A percentile compares a stretch with the other conserved stretches of the same genome.
Conservation (phyloP, 2,888 invertebrate species). For the Platerodrilus igneus region DNA sequence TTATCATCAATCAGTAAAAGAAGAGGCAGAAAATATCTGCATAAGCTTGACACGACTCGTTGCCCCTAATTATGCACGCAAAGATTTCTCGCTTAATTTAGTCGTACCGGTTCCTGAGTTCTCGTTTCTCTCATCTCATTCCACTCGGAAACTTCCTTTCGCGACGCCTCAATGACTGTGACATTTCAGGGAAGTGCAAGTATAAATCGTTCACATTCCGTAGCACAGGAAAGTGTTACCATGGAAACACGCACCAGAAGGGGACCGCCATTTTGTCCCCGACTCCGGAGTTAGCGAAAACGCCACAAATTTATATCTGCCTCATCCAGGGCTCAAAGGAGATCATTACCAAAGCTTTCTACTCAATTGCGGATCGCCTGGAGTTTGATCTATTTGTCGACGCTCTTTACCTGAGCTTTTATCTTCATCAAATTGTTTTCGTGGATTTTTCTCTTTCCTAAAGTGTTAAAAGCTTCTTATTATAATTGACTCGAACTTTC, state of each 20-base stretch:
- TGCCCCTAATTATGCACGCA: slow-evolving; percentile 50
- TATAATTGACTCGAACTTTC: too few species aligned
- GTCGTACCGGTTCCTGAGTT: slow-evolving; percentile 43
- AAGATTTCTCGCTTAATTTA: slow-evolving; percentile 50
- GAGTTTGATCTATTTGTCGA: slow-evolving; percentile 51
- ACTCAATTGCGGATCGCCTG: slow-evolving; percentile 51
- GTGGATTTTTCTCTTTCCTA: slow-evolving; percentile 23
- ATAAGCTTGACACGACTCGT: slow-evolving; percentile 46
- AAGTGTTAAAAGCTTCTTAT: too few species aligned
- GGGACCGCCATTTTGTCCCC: slow-evolving; percentile 46
- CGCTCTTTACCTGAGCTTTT: slow-evolving; percentile 37
- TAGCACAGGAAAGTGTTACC: slow-evolving; percentile 43
- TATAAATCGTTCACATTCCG: slow-evolving; percentile 34
- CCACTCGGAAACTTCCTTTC: slow-evolving; percentile 37
- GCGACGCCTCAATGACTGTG: slow-evolving; percentile 36
- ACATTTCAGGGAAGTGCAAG: slow-evolving; percentile 32
- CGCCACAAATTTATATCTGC: slow-evolving; percentile 52
- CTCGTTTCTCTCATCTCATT: slow-evolving; percentile 34
- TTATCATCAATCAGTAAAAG: slow-evolving; percentile 24
- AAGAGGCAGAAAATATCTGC: slow-evolving; percentile 24
- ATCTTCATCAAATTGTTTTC: slow-evolving; percentile 31
- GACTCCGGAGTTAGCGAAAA: slow-evolving; percentile 46
- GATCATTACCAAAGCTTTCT: slow-evolving; percentile 53
- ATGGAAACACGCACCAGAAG: slow-evolving; percentile 42
- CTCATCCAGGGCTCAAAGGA: slow-evolving; percentile 50